Base-by-base conservation (phyloP, 2,113 vertebrate genomes). In the Toxotes jaculatrix region DNA sequence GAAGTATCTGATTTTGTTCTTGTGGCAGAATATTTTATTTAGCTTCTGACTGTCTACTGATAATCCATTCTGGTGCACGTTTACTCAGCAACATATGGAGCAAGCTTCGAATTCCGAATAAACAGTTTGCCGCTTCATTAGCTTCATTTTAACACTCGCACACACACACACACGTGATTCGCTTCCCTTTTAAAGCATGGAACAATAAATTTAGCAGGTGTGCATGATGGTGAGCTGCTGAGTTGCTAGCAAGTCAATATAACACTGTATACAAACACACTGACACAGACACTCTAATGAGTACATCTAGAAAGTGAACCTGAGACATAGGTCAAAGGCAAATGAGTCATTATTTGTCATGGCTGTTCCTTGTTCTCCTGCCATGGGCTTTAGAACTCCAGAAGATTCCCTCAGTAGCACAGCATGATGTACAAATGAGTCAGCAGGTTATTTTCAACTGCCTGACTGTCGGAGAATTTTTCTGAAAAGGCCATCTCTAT, bases 381-480 rank as follows among this genome's bases (percentile, higher is more conserved):
- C 72, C 59, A 59, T 61, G 31, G 31, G 31, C 66, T 79, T 63
- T 19, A 69, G 57, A 38, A 34, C 23, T 80, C 6, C 27, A 73
- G 38, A 62, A 53, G 61, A 69, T 57, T 74, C 65, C 42, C 16
- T 78, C 59, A 45, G 53, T 9, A 65, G 40, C 67, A 45, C 66
- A 70, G 63, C 57, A 7, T 68, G 80, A 79, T 72, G 73, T 45
- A 66, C 42, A 72, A 74, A 79, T 84, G 77, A 91, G 74, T 90
- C 83, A 85, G 89, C 62, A 79, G 72, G 61, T 66, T 86, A 80
- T 83, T 85, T 88, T 79, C 51, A 90, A 74, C 80, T 53, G 60
- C 42, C 64, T 19, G 36, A 85, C 61, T 83, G 23, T 56, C 40
- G n/a, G 74, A 56, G 34, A n/a, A 16, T 23, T 27, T 27, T 21